Evolutionary conservation across 2,888 invertebrate genomes (phyloP), one percentile per base, ranked within the genome.

Genomic region (Aspidiotus rigidus): DNA sequence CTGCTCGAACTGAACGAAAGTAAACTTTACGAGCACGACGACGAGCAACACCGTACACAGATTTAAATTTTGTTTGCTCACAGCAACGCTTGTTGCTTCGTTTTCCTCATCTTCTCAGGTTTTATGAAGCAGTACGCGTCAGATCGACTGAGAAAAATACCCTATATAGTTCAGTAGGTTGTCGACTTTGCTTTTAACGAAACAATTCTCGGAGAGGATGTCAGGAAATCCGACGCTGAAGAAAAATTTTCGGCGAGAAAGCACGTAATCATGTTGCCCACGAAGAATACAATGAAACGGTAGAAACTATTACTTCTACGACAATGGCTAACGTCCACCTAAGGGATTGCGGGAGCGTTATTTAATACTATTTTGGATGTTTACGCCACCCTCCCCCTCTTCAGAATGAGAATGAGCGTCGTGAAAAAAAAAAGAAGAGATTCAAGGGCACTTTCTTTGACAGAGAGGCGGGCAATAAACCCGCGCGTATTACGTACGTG

Each of bases 291-390:
- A 59, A 59, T 39, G 59, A 59, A 59, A 59, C 59, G 17, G 28
- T 17, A 39, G 59, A 59, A 59, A 59, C 59, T 28, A 59, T 59
- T 59, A 59, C 39, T 59, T 59, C 11, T 59, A 59, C 39, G 17
- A 59, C 28, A 59, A 59, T 59, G 28, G 59, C 59, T 5, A 17
- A 39, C 59, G 66, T 66, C 66, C 66, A 66, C 66, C 59, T 57
- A 57, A 42, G 66, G 66, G 66, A 66, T 59, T 17, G 57, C 11
- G 39, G 16, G 66, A 66, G 59, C 66, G 66, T 66, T 66, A 66
- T 62, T 62, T 62, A 62, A 62, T 66, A 59, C 66, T 59, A 57
- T 57, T 56, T 28, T 44, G 42, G 57, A 66, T 66, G 57, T 66
- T 66, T 59, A 59, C 66, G 49, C 49, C 49, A 1, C 49, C 16